Conservation (phyloP, 1,140 invertebrate genomes). For the Tetramorium alpestre region DNA sequence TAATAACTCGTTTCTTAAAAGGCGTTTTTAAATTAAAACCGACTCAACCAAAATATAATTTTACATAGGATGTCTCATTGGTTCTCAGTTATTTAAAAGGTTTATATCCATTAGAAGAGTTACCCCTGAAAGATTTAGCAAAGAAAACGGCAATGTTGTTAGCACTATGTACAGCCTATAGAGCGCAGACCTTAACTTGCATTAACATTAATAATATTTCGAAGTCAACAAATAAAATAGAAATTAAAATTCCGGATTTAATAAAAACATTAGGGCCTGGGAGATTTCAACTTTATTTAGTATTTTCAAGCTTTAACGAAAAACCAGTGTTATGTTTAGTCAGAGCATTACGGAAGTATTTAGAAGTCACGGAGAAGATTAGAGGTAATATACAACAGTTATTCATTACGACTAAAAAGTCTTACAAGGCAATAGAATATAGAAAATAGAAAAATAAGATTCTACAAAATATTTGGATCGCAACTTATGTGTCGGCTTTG, state of each 20-base stretch:
- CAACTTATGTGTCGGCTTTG: too few species aligned
- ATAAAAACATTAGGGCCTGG: constrained; percentile 15
- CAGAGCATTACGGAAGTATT: background rate
- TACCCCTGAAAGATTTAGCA: background rate
- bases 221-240: background rate
- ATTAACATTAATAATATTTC: constrained; percentile 6
- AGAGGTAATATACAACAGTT: background rate
- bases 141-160: constrained; percentile 6
- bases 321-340: background rate
- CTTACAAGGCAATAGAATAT: background rate
- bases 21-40: constrained; percentile 11
- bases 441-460: too few species aligned
- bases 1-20: constrained; percentile 17
- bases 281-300: background rate
- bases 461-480: too few species aligned
- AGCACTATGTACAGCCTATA: constrained; percentile 25
- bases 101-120: background rate
- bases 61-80: constrained; percentile 10
- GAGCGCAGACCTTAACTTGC: background rate
- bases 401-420: background rate
- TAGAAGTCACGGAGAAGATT: background rate
- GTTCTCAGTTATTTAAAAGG: background rate
- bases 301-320: background rate
- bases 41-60: constrained; percentile 7
- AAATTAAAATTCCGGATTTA: constrained; percentile 2